Evolutionary conservation across 2,888 invertebrate species (phyloP).

Genomic region (Carcina quercana): DNA sequence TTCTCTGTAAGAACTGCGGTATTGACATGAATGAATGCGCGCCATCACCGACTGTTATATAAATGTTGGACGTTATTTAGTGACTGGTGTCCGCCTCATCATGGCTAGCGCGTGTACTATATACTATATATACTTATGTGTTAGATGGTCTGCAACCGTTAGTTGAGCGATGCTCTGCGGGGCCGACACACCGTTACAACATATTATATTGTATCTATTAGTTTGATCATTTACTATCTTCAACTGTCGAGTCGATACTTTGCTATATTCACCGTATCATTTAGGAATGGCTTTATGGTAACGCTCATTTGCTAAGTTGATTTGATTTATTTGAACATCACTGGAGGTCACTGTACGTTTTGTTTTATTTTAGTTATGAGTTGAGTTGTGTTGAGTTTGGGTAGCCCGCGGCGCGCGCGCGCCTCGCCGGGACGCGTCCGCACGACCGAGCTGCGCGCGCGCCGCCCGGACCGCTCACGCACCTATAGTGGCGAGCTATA

Average conservation of each 20-base stretch:
- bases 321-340: conserved; percentile 40
- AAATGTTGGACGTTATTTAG: conserved; percentile 64
- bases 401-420: conserved; percentile 45
- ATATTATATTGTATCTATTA: no score
- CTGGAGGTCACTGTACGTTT: conserved; percentile 43
- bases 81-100: conserved; percentile 66
- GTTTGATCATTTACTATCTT: conserved; percentile 62
- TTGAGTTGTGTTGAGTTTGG: conserved; percentile 57
- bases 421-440: conserved; percentile 17
- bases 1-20: conserved; percentile 65
- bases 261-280: conserved; percentile 66
- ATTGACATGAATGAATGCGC: conserved; percentile 70
- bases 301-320: conserved; percentile 66
- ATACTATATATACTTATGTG: no score
- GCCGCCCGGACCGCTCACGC: conserved; percentile 41
- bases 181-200: conserved; percentile 56
- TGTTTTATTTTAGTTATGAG: conserved; percentile 57
- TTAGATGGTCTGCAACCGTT: conserved; percentile 66
- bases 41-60: conserved; percentile 63
- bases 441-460: conserved; percentile 10
- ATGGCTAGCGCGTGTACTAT: conserved; percentile 69
- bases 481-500: conserved; percentile 71
- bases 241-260: conserved; percentile 50
- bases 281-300: conserved; percentile 68
- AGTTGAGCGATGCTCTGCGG: conserved; percentile 54